These are phyloP conservation scores for Drosophila murphyi DNA, from an alignment of 1,140 invertebrate genomes.

Conservation along the genomic window DNA sequence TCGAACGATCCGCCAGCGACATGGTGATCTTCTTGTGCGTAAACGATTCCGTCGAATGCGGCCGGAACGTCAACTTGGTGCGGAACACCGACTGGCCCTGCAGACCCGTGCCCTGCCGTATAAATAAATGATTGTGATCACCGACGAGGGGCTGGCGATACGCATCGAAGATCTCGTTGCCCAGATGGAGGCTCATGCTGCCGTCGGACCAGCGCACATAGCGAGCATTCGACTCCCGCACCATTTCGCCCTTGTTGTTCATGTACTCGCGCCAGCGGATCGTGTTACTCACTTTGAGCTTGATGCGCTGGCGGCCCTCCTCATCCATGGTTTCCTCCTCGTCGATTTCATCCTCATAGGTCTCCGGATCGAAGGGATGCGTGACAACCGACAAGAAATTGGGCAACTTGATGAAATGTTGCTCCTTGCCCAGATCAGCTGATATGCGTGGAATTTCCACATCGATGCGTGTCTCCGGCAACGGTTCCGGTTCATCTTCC, in stretches of 20 bases:
- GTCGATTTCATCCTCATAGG: constrained; percentile 99
- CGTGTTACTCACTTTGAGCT: constrained; percentile 98
- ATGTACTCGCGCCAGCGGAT: constrained; percentile 97
- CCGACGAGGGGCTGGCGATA: constrained; percentile 95
- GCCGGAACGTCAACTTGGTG: constrained; percentile 98
- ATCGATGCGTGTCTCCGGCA: constrained; percentile 97
- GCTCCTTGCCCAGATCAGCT: constrained; percentile 94
- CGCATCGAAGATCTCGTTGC: constrained; percentile 98
- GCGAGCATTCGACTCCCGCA: constrained; percentile 97
- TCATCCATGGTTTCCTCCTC: constrained; percentile 99
- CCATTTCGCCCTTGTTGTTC: constrained; percentile 92
- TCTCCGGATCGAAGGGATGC: constrained; percentile 96
- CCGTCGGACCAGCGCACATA: constrained; percentile 99
- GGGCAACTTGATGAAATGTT: constrained; percentile 97
- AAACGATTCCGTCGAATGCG: constrained; percentile 98
- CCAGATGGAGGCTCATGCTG: constrained; percentile 98
- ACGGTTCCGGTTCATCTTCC: constrained; percentile 90
- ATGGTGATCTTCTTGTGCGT: constrained; percentile 99
- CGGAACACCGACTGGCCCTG: constrained; percentile 98
- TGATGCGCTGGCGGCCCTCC: constrained; percentile 96
- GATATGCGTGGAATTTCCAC: constrained; percentile 98
- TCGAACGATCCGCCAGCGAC: constrained; percentile 98
- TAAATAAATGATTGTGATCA: constrained; percentile 97
- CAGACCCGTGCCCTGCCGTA: constrained; percentile 98
- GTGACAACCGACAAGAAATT: constrained; percentile 97